Evolutionary conservation across 53 echinoderm and acorn worm genomes (phyloP).

Genomic region (Pentamera pediparva): DNA sequence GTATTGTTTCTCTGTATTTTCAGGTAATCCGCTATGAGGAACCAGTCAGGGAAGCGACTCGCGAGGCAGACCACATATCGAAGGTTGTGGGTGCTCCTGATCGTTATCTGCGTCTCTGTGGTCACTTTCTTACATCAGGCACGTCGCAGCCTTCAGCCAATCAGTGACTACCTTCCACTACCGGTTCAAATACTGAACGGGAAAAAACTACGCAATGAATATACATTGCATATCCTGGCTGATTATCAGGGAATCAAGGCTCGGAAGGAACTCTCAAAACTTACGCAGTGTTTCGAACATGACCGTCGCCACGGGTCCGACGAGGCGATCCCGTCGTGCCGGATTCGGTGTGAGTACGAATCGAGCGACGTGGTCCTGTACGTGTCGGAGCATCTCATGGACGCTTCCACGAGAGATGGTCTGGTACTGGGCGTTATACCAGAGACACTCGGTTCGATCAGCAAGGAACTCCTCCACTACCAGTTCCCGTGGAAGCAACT

Average conservation of each 20-base stretch:
- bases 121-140: background rate
- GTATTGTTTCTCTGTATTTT: no score
- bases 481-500: constrained; percentile 30
- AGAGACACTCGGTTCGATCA: constrained; percentile 43
- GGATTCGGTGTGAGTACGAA: constrained; percentile 27
- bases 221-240: constrained; percentile 38
- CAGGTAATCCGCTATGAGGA: no score
- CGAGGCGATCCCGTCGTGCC: constrained; percentile 17
- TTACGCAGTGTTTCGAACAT: constrained; percentile 46
- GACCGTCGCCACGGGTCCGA: constrained; percentile 9
- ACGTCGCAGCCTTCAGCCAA: background rate
- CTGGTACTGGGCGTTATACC: constrained; percentile 63
- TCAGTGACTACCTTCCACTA: background rate
- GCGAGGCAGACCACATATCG: no score
- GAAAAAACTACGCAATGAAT: background rate
- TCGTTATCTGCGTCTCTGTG: background rate
- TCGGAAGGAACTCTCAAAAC: constrained; percentile 37
- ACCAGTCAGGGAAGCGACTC: no score
- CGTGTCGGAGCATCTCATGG: constrained; percentile 4
- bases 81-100: no score
- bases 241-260: constrained; percentile 34
- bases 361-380: background rate
- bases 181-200: background rate
- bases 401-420: constrained; percentile 44
- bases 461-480: constrained; percentile 32